phyloP scores from a whole-genome alignment of 2,888 invertebrate species.

The Polydrusus tereticollis region DNA sequence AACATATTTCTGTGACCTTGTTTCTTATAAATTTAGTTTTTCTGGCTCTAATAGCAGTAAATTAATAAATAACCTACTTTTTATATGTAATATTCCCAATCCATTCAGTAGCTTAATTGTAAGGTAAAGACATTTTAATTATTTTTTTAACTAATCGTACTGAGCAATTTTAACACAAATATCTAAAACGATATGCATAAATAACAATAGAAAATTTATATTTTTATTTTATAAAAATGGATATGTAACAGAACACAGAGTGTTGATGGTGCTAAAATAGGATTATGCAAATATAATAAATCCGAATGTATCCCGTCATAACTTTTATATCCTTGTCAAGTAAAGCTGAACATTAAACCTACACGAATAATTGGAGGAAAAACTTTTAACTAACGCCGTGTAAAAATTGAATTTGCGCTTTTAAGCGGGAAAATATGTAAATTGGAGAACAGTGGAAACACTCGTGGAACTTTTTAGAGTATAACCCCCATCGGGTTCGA shows the following conservation, averaged over 20 bases:
- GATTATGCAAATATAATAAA: slow-evolving; percentile 20
- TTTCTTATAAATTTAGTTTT: too few relatives aligned
- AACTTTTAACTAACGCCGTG: slow-evolving; percentile 29
- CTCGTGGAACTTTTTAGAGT: slow-evolving; percentile 17
- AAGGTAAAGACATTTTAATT: too few relatives aligned
- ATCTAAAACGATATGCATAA: too few relatives aligned
- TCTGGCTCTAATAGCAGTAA: too few relatives aligned
- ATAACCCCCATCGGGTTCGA: slow-evolving; percentile 3
- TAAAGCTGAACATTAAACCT: slow-evolving; percentile 5
- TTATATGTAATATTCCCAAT: too few relatives aligned
- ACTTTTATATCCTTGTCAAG: slow-evolving; percentile 19
- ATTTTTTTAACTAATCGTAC: too few relatives aligned
- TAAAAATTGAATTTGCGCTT: slow-evolving; percentile 33
- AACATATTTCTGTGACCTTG: too few relatives aligned
- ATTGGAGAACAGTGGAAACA: slow-evolving; percentile 21
- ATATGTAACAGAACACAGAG: not conserved
- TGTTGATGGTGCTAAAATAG: slow-evolving; percentile 2
- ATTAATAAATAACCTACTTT: too few relatives aligned
- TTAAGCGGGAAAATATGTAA: slow-evolving; percentile 22
- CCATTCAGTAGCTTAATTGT: too few relatives aligned
- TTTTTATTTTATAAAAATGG: slow-evolving; percentile 1
- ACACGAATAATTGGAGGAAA: slow-evolving; percentile 24
- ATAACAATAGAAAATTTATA: too few relatives aligned
- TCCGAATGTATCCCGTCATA: not conserved
- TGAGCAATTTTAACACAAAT: too few relatives aligned